Percentiles rank a stretch among this genome's conserved stretches.
Conservation (phyloP, 92 coral and sea anemone species). For the Zoanthus solanderi region DNA sequence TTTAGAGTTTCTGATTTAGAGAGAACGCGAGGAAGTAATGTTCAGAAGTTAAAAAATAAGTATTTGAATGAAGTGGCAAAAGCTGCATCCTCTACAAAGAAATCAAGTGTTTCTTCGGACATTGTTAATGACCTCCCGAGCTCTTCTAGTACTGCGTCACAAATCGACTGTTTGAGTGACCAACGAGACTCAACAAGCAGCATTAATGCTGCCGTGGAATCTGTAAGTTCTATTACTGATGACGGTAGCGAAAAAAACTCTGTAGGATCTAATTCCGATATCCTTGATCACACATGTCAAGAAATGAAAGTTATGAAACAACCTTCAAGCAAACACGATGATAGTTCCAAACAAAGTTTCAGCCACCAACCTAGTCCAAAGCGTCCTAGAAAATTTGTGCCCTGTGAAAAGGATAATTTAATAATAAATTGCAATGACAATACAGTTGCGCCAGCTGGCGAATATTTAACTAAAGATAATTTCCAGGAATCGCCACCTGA, state of each 20-base stretch:
- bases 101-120: slow-evolving; percentile 15
- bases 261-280: background rate
- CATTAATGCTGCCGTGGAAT: background rate
- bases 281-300: slow-evolving; percentile 32
- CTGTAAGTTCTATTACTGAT: background rate
- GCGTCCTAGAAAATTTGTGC: slow-evolving; percentile 2
- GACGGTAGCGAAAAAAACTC: slow-evolving; percentile 17
- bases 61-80: slow-evolving; percentile 40
- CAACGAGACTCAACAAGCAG: slow-evolving; percentile 27
- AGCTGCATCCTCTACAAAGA: background rate
- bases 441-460: background rate
- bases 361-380: slow-evolving; percentile 32
- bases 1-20: slow-evolving; percentile 39
- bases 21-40: slow-evolving; percentile 41
- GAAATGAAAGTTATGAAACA: slow-evolving; percentile 24
- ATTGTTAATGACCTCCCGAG: background rate
- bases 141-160: slow-evolving; percentile 27
- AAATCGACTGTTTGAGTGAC: slow-evolving; percentile 20
- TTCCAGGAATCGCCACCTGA: background rate
- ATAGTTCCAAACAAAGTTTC: background rate
- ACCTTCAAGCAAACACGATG: background rate
- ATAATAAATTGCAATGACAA: background rate
- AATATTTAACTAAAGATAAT: no score
- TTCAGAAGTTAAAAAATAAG: slow-evolving; percentile 33
- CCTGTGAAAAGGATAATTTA: background rate